Conservation (phyloP, 2,113 vertebrate species). For the Amblyornis subalaris region DNA sequence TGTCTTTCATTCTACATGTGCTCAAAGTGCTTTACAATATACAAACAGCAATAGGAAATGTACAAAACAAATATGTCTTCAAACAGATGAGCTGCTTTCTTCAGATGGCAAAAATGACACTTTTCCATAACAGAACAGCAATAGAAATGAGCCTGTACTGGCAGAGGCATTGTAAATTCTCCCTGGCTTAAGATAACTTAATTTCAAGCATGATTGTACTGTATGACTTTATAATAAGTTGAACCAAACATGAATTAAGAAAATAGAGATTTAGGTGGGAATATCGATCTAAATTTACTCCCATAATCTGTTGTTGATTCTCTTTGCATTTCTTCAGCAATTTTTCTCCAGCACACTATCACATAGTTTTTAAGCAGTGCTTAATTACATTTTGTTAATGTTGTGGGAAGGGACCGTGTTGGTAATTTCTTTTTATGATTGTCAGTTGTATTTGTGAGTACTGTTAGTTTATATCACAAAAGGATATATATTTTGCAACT, state of each 20-base stretch:
- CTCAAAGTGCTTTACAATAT: constrained; percentile 28
- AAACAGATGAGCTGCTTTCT: constrained; percentile 28
- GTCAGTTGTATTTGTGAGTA: background rate
- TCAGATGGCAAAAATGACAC: constrained; percentile 9
- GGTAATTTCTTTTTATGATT: background rate
- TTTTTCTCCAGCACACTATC: background rate
- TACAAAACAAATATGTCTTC: constrained; percentile 47
- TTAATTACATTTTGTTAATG: background rate
- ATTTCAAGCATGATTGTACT: background rate
- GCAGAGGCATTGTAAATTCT: background rate
- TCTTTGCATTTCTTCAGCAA: background rate
- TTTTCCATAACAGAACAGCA: constrained; percentile 8
- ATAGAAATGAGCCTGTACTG: constrained; percentile 21
- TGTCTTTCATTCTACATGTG: background rate
- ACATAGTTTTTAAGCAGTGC: background rate
- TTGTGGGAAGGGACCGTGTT: background rate
- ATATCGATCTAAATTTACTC: background rate
- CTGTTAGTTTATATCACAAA: background rate
- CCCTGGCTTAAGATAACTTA: background rate
- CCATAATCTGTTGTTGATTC: background rate
- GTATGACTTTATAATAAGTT: background rate
- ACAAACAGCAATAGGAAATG: constrained; percentile 46
- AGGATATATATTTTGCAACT: background rate
- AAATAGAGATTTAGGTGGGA: background rate
- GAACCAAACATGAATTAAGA: background rate